Conservation (phyloP, 2,888 invertebrate species). For the Loripinus fragilis region DNA sequence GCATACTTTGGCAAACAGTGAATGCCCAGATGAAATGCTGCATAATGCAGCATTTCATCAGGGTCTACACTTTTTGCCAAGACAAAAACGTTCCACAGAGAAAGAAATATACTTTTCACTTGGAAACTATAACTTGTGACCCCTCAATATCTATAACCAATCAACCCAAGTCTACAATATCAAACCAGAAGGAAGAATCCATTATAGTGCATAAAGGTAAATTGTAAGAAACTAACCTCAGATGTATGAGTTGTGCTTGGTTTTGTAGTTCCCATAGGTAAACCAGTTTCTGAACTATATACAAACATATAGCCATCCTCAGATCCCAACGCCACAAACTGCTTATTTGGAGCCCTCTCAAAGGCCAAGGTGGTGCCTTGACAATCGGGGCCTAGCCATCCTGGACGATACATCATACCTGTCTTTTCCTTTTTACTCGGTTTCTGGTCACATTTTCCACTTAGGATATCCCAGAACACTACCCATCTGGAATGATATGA, state of each 20-base stretch:
- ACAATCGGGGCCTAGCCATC: conserved; percentile 61
- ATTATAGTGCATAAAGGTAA: no score
- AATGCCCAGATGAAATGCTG: no score
- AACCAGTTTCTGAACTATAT: conserved; percentile 66
- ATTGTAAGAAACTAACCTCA: conserved; percentile 48
- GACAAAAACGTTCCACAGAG: no score
- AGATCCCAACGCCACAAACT: conserved; percentile 68
- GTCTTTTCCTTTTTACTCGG: conserved; percentile 56
- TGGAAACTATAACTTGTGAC: no score
- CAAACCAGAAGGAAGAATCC: no score
- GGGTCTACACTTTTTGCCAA: no score
- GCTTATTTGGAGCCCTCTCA: conserved; percentile 53
- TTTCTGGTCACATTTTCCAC: conserved; percentile 75
- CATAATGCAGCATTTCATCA: no score
- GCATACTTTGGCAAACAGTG: no score
- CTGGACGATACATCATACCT: conserved; percentile 72
- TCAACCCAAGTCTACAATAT: no score
- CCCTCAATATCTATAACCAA: no score
- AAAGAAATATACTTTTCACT: no score
- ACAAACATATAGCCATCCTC: conserved; percentile 75
- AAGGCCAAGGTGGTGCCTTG: conserved; percentile 61
- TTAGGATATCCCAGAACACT: conserved; percentile 76
- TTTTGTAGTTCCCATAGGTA: conserved; percentile 61
- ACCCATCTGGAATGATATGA: conserved; percentile 30
- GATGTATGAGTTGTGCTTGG: conserved; percentile 69